Evolutionary conservation across 2,113 vertebrate species (phyloP), one percentile per base, ranked within the genome.

Genomic region (Chaetodon trifascialis): DNA sequence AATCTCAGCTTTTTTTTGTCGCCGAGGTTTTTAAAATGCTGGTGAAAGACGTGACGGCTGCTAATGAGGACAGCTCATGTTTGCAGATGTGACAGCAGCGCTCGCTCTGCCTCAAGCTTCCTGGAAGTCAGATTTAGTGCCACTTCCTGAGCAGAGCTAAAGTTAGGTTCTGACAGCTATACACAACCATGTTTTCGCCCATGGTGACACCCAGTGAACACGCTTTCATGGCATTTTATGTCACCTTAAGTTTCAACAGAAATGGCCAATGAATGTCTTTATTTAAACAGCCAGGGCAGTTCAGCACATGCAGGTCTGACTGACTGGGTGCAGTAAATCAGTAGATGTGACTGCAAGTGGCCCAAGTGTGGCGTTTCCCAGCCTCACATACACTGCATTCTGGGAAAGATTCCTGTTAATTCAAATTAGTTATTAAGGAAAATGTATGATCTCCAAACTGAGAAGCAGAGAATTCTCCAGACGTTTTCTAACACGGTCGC

Each of bases 71-170:
- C 66, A 80, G 72, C 74, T 83, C 63, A 9, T 70, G 73, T 75
- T 75, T 87, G 85, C 85, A 40, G 71, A 59, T 74, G 84, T 89
- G 91, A 88, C 91, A 88, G 88, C 71, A 72, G 64, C 44, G 72
- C 74, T 83, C 67, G 19, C 55, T 66, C 73, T 42, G 80, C 84
- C 92, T 80, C 66, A 80, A 86, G 90, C 84, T 79, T 84, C 84
- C 86, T 86, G 83, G 52, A 79, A 91, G 83, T 86, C 74, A 84
- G 60, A 86, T 86, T 76, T 80, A 84, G 54, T 34, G 69, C 34
- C 64, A 40, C 68, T 44, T 84, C 78, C 77, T 76, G 74, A 79
- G 80, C 80, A 25, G 23, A 78, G 87, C 71, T 79, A 72, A 83
- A 85, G 79, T 85, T 83, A 70, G 70, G 44, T 56, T 73, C 51